Percentiles rank a stretch among this genome's conserved stretches.
phyloP scores from a whole-genome alignment of 2,888 invertebrate genomes.

The Chymomyza amoena region DNA sequence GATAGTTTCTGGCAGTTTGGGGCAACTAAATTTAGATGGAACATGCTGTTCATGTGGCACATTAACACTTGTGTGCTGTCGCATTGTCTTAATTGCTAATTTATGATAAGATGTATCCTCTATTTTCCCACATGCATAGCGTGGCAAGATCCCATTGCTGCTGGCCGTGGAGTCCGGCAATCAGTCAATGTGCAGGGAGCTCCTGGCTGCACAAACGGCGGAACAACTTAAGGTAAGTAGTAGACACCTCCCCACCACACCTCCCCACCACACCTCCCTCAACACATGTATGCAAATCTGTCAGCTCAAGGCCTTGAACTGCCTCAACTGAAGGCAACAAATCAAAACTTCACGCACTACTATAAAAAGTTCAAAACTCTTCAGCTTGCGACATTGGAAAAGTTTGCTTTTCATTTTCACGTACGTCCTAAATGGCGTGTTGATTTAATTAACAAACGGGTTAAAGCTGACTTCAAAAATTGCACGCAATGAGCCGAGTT shows the following conservation, averaged over 20 bases:
- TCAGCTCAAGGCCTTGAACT: conserved; percentile 11
- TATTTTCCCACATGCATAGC: conserved; percentile 80
- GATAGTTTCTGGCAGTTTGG: not conserved
- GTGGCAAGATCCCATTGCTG: conserved; percentile 95
- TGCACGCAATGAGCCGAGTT: conserved; percentile 12
- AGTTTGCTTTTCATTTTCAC: conserved; percentile 61
- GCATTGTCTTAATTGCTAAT: conserved; percentile 66
- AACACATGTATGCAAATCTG: conserved; percentile 10
- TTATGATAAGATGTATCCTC: conserved; percentile 38
- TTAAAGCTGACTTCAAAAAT: conserved; percentile 23
- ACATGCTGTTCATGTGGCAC: not conserved
- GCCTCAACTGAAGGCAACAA: conserved; percentile 10
- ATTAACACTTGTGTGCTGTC: conserved; percentile 66
- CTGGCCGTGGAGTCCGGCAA: conserved; percentile 97
- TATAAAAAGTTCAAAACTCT: conserved; percentile 27
- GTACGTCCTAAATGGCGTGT: conserved; percentile 50
- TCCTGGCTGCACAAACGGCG: conserved; percentile 91
- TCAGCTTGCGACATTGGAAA: conserved; percentile 67
- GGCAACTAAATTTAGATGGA: not conserved
- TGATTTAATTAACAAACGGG: conserved; percentile 68
- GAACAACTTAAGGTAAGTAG: conserved; percentile 88
- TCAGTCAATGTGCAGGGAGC: conserved; percentile 95
- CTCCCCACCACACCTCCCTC: no score
- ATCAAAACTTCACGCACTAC: not conserved
- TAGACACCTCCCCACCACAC: no score